Evolutionary conservation across 2,888 invertebrate genomes (phyloP).

Genomic region (Pyrgus malvae): DNA sequence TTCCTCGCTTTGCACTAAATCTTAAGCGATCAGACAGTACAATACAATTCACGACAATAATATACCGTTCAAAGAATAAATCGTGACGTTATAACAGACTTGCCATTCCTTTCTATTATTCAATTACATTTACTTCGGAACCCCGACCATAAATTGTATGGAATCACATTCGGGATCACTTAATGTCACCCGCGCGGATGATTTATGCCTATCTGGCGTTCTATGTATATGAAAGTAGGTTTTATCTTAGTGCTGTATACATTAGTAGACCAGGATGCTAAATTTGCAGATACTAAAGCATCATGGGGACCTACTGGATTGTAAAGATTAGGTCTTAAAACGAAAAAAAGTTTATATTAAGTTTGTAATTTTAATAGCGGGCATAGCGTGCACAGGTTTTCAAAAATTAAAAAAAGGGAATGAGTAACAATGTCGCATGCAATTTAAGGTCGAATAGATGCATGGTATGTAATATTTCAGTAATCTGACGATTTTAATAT

Average conservation of each 20-base stretch:
- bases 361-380: too few species aligned
- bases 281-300: too few species aligned
- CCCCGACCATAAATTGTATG: slow-evolving; percentile 29
- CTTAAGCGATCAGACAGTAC: neutral
- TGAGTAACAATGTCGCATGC: too few species aligned
- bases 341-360: too few species aligned
- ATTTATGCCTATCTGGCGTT: slow-evolving; percentile 27
- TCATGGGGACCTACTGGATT: too few species aligned
- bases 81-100: slow-evolving; percentile 19
- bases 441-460: too few species aligned
- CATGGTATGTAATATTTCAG: too few species aligned
- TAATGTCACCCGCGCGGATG: slow-evolving; percentile 24
- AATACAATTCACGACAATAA: neutral
- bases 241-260: slow-evolving; percentile 5
- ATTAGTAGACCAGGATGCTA: too few species aligned
- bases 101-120: slow-evolving; percentile 27
- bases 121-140: slow-evolving; percentile 32
- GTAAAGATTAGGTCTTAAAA: too few species aligned
- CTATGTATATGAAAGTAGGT: slow-evolving; percentile 12
- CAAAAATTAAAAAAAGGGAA: too few species aligned
- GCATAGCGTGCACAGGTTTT: too few species aligned
- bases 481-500: too few species aligned
- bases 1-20: neutral
- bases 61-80: slow-evolving; percentile 21
- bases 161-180: slow-evolving; percentile 33